Evolutionary conservation across 2,113 vertebrate genomes (phyloP).

Genomic region (Electrona antarctica): DNA sequence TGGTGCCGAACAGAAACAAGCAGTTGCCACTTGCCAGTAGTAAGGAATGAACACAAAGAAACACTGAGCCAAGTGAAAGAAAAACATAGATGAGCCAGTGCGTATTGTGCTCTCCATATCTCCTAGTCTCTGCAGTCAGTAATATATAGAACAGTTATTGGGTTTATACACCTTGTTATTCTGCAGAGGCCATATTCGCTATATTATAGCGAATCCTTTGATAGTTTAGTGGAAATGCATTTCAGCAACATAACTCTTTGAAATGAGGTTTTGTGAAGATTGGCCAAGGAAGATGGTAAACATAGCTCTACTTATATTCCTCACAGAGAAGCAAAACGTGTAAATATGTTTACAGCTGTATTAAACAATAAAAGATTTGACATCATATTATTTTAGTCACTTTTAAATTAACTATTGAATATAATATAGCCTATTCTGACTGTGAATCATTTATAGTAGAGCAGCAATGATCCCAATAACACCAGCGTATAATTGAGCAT

Average conservation of each 20-base stretch:
- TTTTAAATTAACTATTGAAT: conserved; percentile 18
- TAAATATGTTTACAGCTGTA: neutral
- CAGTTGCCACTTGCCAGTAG: conserved; percentile 17
- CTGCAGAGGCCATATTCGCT: conserved; percentile 14
- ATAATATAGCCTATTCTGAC: conserved; percentile 26
- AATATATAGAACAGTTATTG: conserved; percentile 30
- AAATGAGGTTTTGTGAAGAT: neutral
- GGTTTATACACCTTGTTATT: conserved; percentile 44
- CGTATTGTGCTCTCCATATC: conserved; percentile 7
- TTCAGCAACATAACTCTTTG: neutral
- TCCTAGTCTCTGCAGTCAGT: conserved; percentile 36
- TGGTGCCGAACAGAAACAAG: conserved; percentile 29
- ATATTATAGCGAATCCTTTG: conserved; percentile 35
- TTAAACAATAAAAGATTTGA: neutral
- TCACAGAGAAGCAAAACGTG: neutral
- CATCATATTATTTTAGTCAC: neutral
- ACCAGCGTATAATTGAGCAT: conserved; percentile 52
- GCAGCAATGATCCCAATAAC: conserved; percentile 49
- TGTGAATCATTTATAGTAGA: conserved; percentile 12
- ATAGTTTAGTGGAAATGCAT: conserved; percentile 16
- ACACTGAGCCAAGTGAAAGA: conserved; percentile 19
- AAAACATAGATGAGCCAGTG: too few species aligned
- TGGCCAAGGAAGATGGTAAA: neutral
- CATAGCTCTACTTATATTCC: neutral
- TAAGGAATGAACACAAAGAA: conserved; percentile 29